phyloP scores from a whole-genome alignment of 2,888 invertebrate species.

The Dexiosoma caninum region DNA sequence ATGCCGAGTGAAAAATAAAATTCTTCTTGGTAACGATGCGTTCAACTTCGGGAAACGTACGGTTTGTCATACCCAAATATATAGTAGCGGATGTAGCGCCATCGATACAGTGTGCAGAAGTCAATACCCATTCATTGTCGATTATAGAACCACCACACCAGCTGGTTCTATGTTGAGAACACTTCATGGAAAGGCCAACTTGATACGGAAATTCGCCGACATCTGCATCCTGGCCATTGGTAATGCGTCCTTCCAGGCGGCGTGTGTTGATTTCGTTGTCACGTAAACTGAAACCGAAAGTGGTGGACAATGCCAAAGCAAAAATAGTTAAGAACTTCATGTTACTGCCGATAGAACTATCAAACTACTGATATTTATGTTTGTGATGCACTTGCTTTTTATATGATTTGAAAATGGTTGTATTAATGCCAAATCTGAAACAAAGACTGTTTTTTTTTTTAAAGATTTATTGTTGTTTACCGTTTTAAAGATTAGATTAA shows the following conservation, averaged over 20 bases:
- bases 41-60: slow-evolving; percentile 52
- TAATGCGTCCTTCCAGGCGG: slow-evolving; percentile 61
- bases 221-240: slow-evolving; percentile 65
- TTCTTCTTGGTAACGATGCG: slow-evolving; percentile 59
- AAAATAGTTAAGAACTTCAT: slow-evolving; percentile 72
- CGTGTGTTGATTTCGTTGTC: not conserved
- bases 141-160: slow-evolving; percentile 74
- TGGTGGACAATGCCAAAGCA: slow-evolving; percentile 66
- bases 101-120: slow-evolving; percentile 73
- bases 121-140: slow-evolving; percentile 69
- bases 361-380: slow-evolving; percentile 4
- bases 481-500: too few species aligned
- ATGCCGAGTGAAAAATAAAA: slow-evolving; percentile 65
- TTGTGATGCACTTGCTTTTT: not conserved
- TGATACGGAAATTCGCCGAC: slow-evolving; percentile 69
- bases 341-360: not conserved
- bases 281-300: slow-evolving; percentile 62
- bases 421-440: too few species aligned
- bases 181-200: slow-evolving; percentile 68
- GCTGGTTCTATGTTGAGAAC: not conserved
- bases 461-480: too few species aligned
- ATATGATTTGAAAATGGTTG: too few species aligned
- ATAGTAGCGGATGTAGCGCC: slow-evolving; percentile 65
- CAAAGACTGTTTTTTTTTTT: too few species aligned
- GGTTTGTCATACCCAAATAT: slow-evolving; percentile 66